phyloP scores from a whole-genome alignment of 2,797 vertebrate genomes.

The Bradypus variegatus region DNA sequence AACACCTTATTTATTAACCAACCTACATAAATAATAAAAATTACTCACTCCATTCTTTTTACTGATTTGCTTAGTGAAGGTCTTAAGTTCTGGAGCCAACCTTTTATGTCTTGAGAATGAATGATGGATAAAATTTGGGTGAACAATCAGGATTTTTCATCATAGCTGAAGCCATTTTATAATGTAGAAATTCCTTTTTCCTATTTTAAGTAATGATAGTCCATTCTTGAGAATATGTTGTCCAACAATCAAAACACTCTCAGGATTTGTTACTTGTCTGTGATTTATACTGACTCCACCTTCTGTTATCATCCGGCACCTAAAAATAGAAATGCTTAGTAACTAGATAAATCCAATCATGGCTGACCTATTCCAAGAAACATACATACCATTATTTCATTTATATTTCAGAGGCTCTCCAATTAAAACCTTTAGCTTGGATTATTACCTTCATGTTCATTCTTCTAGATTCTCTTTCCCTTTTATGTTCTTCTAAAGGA shows the following conservation, averaged over 20 bases:
- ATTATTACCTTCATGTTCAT: not conserved
- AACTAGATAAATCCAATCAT: not conserved
- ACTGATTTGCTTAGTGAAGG: not conserved
- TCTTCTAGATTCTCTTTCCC: not conserved
- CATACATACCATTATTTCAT: not conserved
- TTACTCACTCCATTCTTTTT: slow-evolving; percentile 42
- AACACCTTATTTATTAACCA: slow-evolving; percentile 38
- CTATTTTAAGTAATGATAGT: slow-evolving; percentile 87
- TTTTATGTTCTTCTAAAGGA: not conserved
- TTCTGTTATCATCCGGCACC: slow-evolving; percentile 86
- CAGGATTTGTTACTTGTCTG: slow-evolving; percentile 79
- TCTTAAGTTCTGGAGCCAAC: not conserved
- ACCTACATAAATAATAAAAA: slow-evolving; percentile 5
- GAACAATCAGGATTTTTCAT: slow-evolving; percentile 47
- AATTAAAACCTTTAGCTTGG: not conserved
- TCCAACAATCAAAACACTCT: slow-evolving; percentile 85
- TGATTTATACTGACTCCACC: slow-evolving; percentile 95
- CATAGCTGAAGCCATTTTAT: slow-evolving; percentile 91
- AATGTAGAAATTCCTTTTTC: slow-evolving; percentile 92
- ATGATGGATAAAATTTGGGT: not conserved
- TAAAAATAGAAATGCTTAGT: slow-evolving; percentile 68
- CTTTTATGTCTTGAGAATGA: slow-evolving; percentile 27
- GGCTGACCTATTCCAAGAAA: not conserved
- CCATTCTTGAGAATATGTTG: slow-evolving; percentile 91
- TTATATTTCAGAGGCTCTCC: not conserved